Conservation (phyloP, 2,113 vertebrate genomes). For the Dromaius novaehollandiae region DNA sequence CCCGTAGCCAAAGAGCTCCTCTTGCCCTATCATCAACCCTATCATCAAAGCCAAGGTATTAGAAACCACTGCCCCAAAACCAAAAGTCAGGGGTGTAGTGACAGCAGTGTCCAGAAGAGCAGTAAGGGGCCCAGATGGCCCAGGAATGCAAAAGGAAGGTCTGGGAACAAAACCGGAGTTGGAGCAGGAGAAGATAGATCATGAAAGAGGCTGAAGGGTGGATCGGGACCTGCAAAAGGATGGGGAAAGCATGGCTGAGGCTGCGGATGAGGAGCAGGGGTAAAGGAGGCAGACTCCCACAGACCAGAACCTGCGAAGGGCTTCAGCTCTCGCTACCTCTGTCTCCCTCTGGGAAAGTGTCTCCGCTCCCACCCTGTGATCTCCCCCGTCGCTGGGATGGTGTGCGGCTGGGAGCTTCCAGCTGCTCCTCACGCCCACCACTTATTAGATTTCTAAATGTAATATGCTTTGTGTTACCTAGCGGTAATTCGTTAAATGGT, state of each 20-base stretch:
- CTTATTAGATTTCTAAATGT: constrained; percentile 17
- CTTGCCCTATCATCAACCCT: neutral
- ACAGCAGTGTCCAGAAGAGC: neutral
- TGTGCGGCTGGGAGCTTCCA: neutral
- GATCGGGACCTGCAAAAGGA: neutral
- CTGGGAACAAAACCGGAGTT: neutral
- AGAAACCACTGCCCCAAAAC: neutral
- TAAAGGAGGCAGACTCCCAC: neutral
- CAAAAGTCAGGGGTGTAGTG: neutral
- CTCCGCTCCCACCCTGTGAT: neutral
- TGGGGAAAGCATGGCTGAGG: neutral
- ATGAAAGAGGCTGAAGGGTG: neutral
- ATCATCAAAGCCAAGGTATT: neutral
- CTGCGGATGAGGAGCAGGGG: neutral
- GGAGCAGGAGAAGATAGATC: neutral
- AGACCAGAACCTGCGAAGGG: neutral
- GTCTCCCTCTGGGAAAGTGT: constrained; percentile 18
- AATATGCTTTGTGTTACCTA: neutral
- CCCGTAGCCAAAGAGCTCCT: neutral
- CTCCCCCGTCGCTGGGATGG: neutral
- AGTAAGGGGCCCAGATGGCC: neutral
- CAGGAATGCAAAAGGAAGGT: neutral
- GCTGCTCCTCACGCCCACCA: neutral
- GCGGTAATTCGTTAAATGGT: neutral
- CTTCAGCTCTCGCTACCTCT: neutral